A percentile compares a stretch with the other conserved stretches of the same genome.
phyloP scores from a whole-genome alignment of 2,113 vertebrate species.

The Sterrhoptilus dennistouni region DNA sequence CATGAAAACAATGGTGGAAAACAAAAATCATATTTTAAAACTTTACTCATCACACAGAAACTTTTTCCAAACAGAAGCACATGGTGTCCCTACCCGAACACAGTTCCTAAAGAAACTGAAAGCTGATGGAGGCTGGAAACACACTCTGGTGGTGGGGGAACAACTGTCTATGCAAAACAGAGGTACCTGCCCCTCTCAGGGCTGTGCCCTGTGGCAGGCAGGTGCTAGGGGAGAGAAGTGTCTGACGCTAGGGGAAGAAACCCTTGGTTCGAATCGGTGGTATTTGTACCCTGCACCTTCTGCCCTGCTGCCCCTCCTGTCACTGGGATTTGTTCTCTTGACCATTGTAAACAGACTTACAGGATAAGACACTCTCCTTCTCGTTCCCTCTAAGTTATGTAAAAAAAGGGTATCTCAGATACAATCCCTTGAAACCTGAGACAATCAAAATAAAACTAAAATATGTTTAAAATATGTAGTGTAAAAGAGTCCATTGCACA shows the following conservation, averaged over 20 bases:
- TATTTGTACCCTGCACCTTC: rapidly evolving
- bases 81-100: not conserved
- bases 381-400: not conserved
- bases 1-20: not conserved
- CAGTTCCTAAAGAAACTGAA: not conserved
- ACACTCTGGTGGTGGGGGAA: not conserved
- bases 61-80: not conserved
- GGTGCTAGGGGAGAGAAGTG: not conserved
- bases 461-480: not conserved
- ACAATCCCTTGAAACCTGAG: not conserved
- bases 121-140: not conserved
- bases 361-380: not conserved
- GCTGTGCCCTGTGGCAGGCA: not conserved
- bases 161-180: not conserved
- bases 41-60: not conserved
- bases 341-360: not conserved
- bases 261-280: not conserved
- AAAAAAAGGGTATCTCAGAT: not conserved
- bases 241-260: not conserved
- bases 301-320: not conserved
- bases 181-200: not conserved
- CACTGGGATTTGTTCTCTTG: not conserved
- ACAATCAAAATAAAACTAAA: not conserved
- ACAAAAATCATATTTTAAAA: not conserved
- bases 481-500: not conserved